Base-by-base conservation (phyloP, 2,113 vertebrate genomes). In the Pogonocichla stellata region DNA sequence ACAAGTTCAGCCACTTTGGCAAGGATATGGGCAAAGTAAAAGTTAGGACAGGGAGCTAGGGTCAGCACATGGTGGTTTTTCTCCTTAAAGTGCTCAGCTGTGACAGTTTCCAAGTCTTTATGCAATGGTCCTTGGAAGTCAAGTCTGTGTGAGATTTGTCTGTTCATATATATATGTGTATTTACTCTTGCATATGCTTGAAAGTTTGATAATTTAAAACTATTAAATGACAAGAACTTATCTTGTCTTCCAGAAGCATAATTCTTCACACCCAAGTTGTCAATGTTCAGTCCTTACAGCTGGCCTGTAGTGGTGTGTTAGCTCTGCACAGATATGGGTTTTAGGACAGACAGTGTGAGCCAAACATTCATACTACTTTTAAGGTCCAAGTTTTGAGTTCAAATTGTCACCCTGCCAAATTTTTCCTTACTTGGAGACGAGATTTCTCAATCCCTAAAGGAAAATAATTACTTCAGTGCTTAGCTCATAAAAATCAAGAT, bases 21-120 rank as follows among this genome's bases (percentile, higher is more conserved):
- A 1, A 86, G 10, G 6, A 75, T 22, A 23, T 0, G 0, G 20
- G 12, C 15, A 88, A 24, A 51, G 20, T 23, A 69, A 78, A 80
- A 16, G 12, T 13, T 4, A 34, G 25, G 15, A 12, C 8, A 42
- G 9, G 12, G 5, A 47, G 1, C 33, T 43, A 34, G 3, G 5
- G 10, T 65, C 50, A 65, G 18, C 6, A 34, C 19, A 6, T 12
- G 5, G 23, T 54, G 9, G 2, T 50, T 90, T 90, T 47, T 58
- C 24, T 71, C 24, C 15, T 79, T 74, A 18, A 86, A 45, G 9
- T 51, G 12, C 14, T 25, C 8, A 7, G 19, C 10, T 58, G 7
- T 81, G 10, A 42, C n/a, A 23, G 18, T 50, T 85, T 64, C 48
- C 29, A 10, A 43, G 10, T n/a, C 6, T 56, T 84, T 40, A 47